Evolutionary conservation across 2,113 vertebrate species (phyloP), one percentile per base, ranked within the genome.

Genomic region (Lagopus muta): DNA sequence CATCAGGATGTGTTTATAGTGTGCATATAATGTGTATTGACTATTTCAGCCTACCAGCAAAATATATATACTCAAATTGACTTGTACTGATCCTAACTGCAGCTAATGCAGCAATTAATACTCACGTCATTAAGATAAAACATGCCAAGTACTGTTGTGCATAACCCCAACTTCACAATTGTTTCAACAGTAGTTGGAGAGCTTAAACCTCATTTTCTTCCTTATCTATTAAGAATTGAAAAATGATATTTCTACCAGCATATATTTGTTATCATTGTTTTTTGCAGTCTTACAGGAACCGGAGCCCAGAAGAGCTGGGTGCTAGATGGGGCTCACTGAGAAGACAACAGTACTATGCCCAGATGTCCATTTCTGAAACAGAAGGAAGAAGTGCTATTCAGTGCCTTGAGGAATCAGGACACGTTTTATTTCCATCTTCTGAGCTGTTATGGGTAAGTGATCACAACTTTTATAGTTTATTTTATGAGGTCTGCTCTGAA

Each of bases 341-440:
- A 69, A 77, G 52, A 36, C 7, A 11, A 30, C 34, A 22, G 19
- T 72, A 24, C 48, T 47, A 2, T 13, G 24, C n/a, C 48, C 47
- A 11, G 28, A 34, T 74, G 86, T 8, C 47, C 8, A 7, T 20
- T 74, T 69, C 61, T 48, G 65, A 77, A 58, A 40, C 13, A 89
- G 86, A 57, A 82, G 40, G 0, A 0, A 72, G 66, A 38, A 74
- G 22, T 18, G 58, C 24, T 30, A 4, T 45, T 47, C 38, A 52
- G 61, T 72, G 62, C 66, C 71, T 66, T 45, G 55, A 91, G 82
- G 67, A 89, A 70, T 71, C 2, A 30, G 54, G 52, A 8, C 30
- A 88, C 62, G 7, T 34, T 89, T 95, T 73, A 93, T 66, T 89
- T 91, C 43, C 84, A 75, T 58, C 87, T 91, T 87, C 30, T 40